Conservation (phyloP, 2,113 vertebrate genomes). For the Hydropotes inermis region DNA sequence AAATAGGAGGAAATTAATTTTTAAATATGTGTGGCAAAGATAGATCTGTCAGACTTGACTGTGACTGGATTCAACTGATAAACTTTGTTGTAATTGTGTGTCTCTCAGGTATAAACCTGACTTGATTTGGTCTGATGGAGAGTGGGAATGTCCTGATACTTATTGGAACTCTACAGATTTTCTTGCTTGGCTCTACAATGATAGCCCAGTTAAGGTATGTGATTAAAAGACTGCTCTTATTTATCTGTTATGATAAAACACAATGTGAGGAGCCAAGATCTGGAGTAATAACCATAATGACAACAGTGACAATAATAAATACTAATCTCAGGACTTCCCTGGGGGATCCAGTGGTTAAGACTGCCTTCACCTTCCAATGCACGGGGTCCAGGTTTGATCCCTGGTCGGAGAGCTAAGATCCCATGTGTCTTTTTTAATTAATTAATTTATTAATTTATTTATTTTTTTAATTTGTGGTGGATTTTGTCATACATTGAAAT, state of each 20-base stretch:
- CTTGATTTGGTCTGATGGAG: slow-evolving; percentile 97
- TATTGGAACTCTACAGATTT: slow-evolving; percentile 98
- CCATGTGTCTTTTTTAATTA: too few species aligned
- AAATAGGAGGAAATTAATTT: background rate
- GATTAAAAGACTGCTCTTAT: background rate
- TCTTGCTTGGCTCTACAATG: slow-evolving; percentile 97
- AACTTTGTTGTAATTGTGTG: background rate
- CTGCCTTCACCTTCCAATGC: background rate
- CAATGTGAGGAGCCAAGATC: background rate
- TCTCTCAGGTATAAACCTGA: slow-evolving; percentile 91
- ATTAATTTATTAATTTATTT: too few species aligned
- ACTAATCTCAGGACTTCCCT: background rate
- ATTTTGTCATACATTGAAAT: too few species aligned
- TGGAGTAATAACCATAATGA: background rate
- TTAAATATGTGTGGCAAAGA: background rate
- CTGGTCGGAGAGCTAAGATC: background rate
- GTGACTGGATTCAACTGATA: background rate
- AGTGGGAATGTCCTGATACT: slow-evolving; percentile 93
- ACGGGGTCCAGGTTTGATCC: background rate
- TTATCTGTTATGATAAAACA: background rate
- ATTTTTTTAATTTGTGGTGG: too few species aligned
- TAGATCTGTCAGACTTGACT: background rate
- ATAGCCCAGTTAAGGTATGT: slow-evolving; percentile 93
- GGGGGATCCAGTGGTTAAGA: background rate
- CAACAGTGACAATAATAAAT: background rate